Evolutionary conservation across 1,140 invertebrate genomes (phyloP).

Genomic region (Drosophila rufa): DNA sequence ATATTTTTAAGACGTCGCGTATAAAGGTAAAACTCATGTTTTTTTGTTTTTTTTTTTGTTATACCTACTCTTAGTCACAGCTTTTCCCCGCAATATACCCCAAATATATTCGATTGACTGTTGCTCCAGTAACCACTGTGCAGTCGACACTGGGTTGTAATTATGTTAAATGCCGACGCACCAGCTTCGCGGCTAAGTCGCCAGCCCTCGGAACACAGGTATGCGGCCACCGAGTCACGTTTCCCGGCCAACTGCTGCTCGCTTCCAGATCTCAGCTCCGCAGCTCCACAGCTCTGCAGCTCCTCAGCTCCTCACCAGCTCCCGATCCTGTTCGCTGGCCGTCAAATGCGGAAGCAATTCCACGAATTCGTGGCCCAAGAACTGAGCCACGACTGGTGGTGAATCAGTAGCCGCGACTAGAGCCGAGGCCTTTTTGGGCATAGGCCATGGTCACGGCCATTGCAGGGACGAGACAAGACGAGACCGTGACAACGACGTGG

Average conservation of each 20-base stretch:
- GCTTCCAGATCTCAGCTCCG: conserved; percentile 23
- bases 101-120: no score
- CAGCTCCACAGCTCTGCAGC: conserved; percentile 13
- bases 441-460: conserved; percentile 57
- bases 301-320: background rate
- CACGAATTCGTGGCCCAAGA: conserved; percentile 78
- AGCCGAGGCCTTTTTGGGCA: conserved; percentile 70
- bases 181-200: conserved; percentile 40
- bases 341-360: conserved; percentile 77
- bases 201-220: conserved; percentile 57
- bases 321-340: conserved; percentile 47
- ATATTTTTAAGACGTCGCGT: no score
- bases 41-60: no score
- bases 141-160: conserved; percentile 55
- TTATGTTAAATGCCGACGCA: conserved; percentile 80
- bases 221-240: conserved; percentile 78
- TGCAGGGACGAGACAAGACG: conserved; percentile 29
- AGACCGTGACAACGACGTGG: conserved; percentile 68
- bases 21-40: no score
- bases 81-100: background rate
- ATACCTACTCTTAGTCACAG: no score
- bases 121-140: conserved; percentile 13
- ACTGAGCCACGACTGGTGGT: conserved; percentile 64
- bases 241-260: conserved; percentile 65
- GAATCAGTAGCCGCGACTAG: conserved; percentile 47